Base-by-base conservation (phyloP, 2,113 vertebrate species). In the Myotis lucifugus region DNA sequence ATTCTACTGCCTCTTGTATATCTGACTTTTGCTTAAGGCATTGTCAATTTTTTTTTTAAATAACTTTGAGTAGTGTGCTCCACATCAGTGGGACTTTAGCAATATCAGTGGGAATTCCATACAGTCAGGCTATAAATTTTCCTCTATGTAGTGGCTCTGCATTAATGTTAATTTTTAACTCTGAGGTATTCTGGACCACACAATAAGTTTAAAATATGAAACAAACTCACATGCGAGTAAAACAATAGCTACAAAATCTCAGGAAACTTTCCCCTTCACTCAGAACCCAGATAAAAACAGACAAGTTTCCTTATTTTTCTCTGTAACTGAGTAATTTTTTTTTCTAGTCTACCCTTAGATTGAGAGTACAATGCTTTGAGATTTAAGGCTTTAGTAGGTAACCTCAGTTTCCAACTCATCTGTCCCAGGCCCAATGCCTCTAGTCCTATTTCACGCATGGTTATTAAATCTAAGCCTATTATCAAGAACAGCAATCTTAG, bases 301-400 rank as follows among this genome's bases (percentile, higher is more conserved):
- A 61, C 64, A 91, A 79, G 21, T 10, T 48, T 85, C n/a, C 52
- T 88, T 77, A 54, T 52, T 86, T 94, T 64, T 42, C 61, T 95
- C 76, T 88, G 21, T 83, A 81, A 93, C 34, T 79, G 37, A 93
- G 27, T 50, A 50, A 12, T 29, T 25, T 50, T 69, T 78, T 85
- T 61, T 23, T 8, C 52, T 84, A 66, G 18, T 48, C 64, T 69
- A 42, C 29, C 8, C 54, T 92, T 66, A n/a, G 40, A 42, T 27
- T 85, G 17, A 66, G 27, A 2, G 19, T 66, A 84, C 25, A 87
- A 72, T 9, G 11, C 37, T 82, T 85, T 74, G 21, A 70, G 37
- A 83, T 70, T 84, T 77, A 95, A 93, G 78, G 6, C 37, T 42
- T 90, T 77, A 86, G 11, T 66, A 70, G 14, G 46, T 78, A 6